Evolutionary conservation across 2,797 vertebrate genomes (phyloP).

Genomic region (Bovichtus diacanthus): DNA sequence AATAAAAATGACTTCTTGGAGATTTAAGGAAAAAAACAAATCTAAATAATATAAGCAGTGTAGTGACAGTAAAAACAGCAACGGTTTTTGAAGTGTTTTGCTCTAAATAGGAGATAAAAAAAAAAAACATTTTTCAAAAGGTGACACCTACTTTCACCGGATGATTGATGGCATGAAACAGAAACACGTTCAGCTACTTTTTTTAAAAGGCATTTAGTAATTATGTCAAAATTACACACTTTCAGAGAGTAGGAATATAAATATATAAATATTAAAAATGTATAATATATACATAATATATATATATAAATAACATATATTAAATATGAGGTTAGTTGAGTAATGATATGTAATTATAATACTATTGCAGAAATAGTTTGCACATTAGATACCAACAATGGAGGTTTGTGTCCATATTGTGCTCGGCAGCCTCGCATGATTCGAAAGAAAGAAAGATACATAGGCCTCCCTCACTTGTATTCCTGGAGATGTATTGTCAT

Average conservation of each 20-base stretch:
- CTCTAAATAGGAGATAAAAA: constrained; percentile 28
- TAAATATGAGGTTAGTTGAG: too few species aligned
- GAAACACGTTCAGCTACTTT: constrained; percentile 29
- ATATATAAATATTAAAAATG: too few species aligned
- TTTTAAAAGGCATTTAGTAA: constrained; percentile 27
- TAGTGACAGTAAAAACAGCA: constrained; percentile 40
- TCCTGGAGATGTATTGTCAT: too few species aligned
- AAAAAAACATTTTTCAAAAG: neutral
- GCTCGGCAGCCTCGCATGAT: too few species aligned
- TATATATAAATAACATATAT: too few species aligned
- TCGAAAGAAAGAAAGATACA: too few species aligned
- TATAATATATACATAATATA: too few species aligned
- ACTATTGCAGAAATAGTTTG: too few species aligned
- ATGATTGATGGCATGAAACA: constrained; percentile 57
- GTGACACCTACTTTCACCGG: constrained; percentile 46
- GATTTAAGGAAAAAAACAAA: constrained; percentile 47
- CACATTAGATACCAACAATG: too few species aligned
- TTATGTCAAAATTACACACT: constrained; percentile 34
- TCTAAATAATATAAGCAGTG: constrained; percentile 55
- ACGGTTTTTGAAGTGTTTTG: constrained; percentile 61
- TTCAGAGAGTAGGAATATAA: neutral
- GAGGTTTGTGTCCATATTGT: too few species aligned
- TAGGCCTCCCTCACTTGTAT: too few species aligned
- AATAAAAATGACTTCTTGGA: constrained; percentile 71
- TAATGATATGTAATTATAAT: too few species aligned